Evolutionary conservation across 2,797 vertebrate genomes (phyloP).

Genomic region (Acanthurus lineatus): DNA sequence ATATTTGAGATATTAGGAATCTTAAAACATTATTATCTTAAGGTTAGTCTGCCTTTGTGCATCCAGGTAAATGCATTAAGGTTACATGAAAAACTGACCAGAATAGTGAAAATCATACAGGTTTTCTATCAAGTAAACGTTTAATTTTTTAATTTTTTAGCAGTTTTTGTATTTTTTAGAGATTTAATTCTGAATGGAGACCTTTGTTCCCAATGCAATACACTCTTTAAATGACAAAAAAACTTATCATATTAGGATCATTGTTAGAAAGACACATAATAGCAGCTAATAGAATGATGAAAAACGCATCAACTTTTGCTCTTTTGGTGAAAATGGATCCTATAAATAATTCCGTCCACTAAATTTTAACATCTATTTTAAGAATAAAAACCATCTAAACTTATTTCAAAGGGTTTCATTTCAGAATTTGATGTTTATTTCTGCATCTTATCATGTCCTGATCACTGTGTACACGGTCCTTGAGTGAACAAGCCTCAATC

Average conservation of each 20-base stretch:
- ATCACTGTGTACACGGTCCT: constrained; percentile 45
- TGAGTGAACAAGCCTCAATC: constrained; percentile 49
- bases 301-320: background rate
- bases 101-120: constrained; percentile 37
- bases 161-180: background rate
- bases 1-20: constrained; percentile 9
- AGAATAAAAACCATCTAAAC: background rate
- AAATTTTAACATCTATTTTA: background rate
- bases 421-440: constrained; percentile 21
- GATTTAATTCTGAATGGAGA: constrained; percentile 1
- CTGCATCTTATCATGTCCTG: constrained; percentile 35
- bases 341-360: background rate
- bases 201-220: constrained; percentile 12
- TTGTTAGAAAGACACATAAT: background rate
- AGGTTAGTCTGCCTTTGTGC: background rate
- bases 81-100: background rate
- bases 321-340: background rate
- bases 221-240: constrained; percentile 2
- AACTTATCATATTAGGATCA: background rate
- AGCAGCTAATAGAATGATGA: background rate
- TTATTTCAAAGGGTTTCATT: constrained; percentile 9
- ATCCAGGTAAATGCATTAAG: background rate
- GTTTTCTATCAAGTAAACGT: constrained; percentile 24
- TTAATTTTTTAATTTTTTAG: background rate
- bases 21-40: constrained; percentile 4